These are phyloP conservation scores for Tympanoctomys barrerae DNA, from an alignment of 2,797 vertebrate genomes.

Conservation along the genomic window DNA sequence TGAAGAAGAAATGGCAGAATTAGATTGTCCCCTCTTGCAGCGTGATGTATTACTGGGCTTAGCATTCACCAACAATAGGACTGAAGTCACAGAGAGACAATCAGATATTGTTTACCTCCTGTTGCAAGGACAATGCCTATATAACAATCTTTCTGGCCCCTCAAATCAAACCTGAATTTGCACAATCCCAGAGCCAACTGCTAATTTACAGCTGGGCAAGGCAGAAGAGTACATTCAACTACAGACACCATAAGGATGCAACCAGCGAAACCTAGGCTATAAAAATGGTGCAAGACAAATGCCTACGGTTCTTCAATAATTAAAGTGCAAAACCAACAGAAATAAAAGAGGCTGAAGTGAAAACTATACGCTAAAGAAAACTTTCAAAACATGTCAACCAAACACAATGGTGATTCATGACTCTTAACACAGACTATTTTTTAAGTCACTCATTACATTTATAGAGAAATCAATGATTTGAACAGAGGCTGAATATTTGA, in stretches of 20 bases:
- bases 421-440: background rate
- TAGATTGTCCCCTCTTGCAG: background rate
- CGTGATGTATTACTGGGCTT: background rate
- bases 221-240: background rate
- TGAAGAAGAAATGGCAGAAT: background rate
- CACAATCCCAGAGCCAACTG: background rate
- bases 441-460: background rate
- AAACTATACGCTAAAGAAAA: background rate
- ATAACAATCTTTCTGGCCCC: background rate
- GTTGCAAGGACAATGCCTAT: background rate
- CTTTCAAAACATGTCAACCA: background rate
- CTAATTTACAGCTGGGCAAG: background rate
- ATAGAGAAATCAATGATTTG: background rate
- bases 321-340: background rate
- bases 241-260: accelerated
- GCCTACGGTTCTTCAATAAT: background rate
- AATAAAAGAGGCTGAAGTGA: background rate
- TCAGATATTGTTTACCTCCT: background rate
- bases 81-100: background rate
- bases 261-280: background rate
- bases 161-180: background rate
- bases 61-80: no score
- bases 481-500: background rate
- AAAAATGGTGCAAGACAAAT: background rate
- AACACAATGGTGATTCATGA: background rate